phyloP scores from a whole-genome alignment of 1,140 invertebrate genomes.

The Liolophura sinensis region DNA sequence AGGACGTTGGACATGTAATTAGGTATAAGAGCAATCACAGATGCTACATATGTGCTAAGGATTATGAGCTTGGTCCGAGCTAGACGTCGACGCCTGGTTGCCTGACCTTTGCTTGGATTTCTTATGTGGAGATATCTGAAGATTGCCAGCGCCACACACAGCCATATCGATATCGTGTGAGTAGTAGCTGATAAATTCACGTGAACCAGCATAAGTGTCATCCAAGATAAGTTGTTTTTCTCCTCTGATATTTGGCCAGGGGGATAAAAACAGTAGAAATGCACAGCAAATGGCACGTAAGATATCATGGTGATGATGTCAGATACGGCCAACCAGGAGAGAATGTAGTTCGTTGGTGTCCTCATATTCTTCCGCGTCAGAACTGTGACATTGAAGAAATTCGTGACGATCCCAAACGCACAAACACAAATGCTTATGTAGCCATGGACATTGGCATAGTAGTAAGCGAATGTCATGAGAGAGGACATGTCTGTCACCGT shows the following conservation, averaged over 20 bases:
- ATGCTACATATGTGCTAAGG: conserved; percentile 71
- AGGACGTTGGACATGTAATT: conserved; percentile 64
- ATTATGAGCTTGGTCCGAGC: conserved; percentile 70
- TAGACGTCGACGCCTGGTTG: conserved; percentile 64
- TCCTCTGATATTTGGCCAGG: conserved; percentile 23
- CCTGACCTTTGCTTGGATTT: conserved; percentile 71
- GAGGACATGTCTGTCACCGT: too few species aligned
- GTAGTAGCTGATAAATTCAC: conserved; percentile 75
- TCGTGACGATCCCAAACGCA: conserved; percentile 84
- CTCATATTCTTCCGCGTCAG: conserved; percentile 83
- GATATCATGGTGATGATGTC: conserved; percentile 88
- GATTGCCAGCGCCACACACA: conserved; percentile 87
- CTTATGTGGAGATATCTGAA: conserved; percentile 87
- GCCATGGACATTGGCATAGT: conserved; percentile 67
- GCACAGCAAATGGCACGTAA: conserved; percentile 82
- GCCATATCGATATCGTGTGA: conserved; percentile 91
- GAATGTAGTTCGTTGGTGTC: conserved; percentile 81
- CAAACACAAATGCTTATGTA: conserved; percentile 78
- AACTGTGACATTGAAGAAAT: conserved; percentile 86
- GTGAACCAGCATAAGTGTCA: conserved; percentile 51
- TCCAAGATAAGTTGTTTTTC: conserved; percentile 46
- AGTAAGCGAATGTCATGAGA: conserved; percentile 40
- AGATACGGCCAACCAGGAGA: conserved; percentile 82
- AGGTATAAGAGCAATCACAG: conserved; percentile 77
- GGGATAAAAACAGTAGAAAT: conserved; percentile 58